Evolutionary conservation across 1,140 invertebrate genomes (phyloP), one percentile per base, ranked within the genome.

Genomic region (Trichogramma pretiosum): DNA sequence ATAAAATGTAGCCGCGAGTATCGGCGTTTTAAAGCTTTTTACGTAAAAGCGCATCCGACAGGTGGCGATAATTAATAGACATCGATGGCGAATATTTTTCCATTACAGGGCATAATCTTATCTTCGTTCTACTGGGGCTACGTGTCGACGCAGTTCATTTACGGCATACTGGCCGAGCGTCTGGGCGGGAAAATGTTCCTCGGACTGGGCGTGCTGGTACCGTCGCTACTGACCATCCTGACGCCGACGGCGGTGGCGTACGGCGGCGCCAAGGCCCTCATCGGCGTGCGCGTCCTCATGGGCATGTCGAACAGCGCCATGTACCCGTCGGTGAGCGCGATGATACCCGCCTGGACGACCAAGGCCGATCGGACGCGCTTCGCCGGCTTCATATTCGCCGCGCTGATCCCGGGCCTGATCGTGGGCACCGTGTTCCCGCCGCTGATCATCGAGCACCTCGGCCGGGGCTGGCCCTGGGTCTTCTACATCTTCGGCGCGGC

Each of bases 71-170:
- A n/a, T n/a, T n/a, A n/a, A n/a, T n/a, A n/a, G n/a, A n/a, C n/a
- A n/a, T n/a, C n/a, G n/a, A n/a, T n/a, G n/a, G n/a, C n/a, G n/a
- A n/a, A n/a, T n/a, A n/a, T n/a, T n/a, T n/a, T 44, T 1, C 3
- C 23, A 14, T 47, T 21, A 10, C 74, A 77, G 58, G 73, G 74
- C 5, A 41, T 75, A 14, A 67, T 77, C 28, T 55, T 76, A 3
- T 73, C 74, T 1, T 71, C 75, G 3, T 80, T 79, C 60, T 80
- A 77, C 65, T 76, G 72, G 67, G 78, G 78, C 9, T 81, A 80
- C 55, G 63, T 73, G 10, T 7, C 71, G 10, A 78, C 77, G 36
- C 81, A 82, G 56, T 63, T 82, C 1, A 77, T 78, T 0, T 76
- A 72, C 9, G 79, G 79, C 1, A 52, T 76, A 3, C 35, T 79